Base-by-base conservation (phyloP, 2,113 vertebrate species). In the Tragelaphus strepsiceros region DNA sequence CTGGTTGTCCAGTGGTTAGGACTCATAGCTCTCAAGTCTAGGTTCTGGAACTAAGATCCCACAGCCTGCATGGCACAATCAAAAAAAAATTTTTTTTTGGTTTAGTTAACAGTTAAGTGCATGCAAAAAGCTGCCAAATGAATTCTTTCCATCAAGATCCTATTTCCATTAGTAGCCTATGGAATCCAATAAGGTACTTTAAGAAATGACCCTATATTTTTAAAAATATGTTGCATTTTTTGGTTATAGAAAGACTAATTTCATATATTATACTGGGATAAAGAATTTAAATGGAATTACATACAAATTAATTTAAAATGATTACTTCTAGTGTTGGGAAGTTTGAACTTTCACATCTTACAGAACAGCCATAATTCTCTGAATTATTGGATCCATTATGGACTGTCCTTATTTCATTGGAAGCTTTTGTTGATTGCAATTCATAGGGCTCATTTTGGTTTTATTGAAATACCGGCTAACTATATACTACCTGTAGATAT, bases 211-310 rank as follows among this genome's bases (percentile, higher is more conserved):
- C 98, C 97, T 98, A 97, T 96, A 13, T 98, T 99, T 99, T 98
- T 98, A 26, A 26, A 39, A 16, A 78, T 17, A 92, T 97, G 98
- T 98, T 98, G 99, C 98, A 97, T 96, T 99, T 99, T 99, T 98
- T 98, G 98, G 93, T 98, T 98, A 98, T 98, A 98, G 98, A 99
- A 99, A 99, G 99, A 99, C 98, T 99, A 96, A 98, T 99, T 99
- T 98, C 98, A 98, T 98, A 98, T 98, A 96, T 98, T 98, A 98
- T 98, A 97, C 96, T 90, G 87, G 97, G 98, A 98, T 96, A 91
- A 96, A 97, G 98, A 99, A 98, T 98, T 98, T 95, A 90, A 97
- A 92, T 94, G 97, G 97, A 98, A 98, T 98, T 96, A 95, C 49
- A 3, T 97, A 98, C 98, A 97, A 98, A 98, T 98, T 97, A 98